These are phyloP conservation scores for Danio kyathit DNA, from an alignment of 2,797 vertebrate species.

Conservation along the genomic window DNA sequence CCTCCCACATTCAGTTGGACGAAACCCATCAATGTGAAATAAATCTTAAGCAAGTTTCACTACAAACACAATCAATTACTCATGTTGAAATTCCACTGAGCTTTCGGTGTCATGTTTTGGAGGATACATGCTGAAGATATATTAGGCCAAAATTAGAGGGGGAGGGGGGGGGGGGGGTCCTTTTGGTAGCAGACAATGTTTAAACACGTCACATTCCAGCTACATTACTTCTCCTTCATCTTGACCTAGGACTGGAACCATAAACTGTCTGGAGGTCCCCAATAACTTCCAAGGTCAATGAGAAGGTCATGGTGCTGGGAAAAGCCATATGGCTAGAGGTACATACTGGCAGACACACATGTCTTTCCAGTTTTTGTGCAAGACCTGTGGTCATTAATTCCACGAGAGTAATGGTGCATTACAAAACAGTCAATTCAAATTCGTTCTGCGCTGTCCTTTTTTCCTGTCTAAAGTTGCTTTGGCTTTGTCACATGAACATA, in stretches of 20 bases:
- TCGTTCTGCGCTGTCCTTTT: constrained; percentile 43
- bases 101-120: constrained; percentile 61
- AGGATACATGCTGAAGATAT: constrained; percentile 19
- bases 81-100: constrained; percentile 43
- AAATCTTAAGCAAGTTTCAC: constrained; percentile 61
- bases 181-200: constrained; percentile 38
- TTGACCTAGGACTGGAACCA: constrained; percentile 50
- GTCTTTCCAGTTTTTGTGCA: constrained; percentile 60
- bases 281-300: constrained; percentile 63
- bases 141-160: constrained; percentile 36
- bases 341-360: constrained; percentile 50
- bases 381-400: constrained; percentile 50
- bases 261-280: constrained; percentile 58
- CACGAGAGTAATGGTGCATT: constrained; percentile 58
- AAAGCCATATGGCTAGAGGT: constrained; percentile 55
- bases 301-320: constrained; percentile 51
- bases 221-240: constrained; percentile 48
- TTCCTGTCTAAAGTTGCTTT: constrained; percentile 63
- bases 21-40: constrained; percentile 56
- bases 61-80: constrained; percentile 58
- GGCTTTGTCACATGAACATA: constrained; percentile 73
- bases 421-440: constrained; percentile 27
- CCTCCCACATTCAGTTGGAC: constrained; percentile 67
- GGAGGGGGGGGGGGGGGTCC: constrained; percentile 9
- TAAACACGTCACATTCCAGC: constrained; percentile 53